Percentiles rank a stretch among this genome's conserved stretches.
These are phyloP conservation scores for Sesia bembeciformis DNA, from an alignment of 2,888 invertebrate genomes.

Conservation along the genomic window DNA sequence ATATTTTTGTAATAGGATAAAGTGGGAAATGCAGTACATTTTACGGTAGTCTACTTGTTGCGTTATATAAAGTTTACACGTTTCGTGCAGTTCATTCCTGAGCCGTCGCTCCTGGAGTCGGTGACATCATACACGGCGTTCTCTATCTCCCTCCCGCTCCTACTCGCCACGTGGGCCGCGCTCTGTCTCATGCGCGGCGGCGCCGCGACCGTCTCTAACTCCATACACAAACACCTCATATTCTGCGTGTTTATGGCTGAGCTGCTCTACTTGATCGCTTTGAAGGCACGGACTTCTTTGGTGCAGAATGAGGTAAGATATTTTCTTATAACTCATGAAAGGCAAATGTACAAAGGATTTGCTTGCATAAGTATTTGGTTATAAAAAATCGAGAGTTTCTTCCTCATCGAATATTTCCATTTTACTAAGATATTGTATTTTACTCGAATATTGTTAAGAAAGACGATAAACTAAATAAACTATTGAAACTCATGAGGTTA, in stretches of 20 bases:
- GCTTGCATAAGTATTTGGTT: too few relatives aligned
- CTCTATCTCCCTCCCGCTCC: slow-evolving; percentile 85
- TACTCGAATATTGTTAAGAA: too few relatives aligned
- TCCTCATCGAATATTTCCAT: too few relatives aligned
- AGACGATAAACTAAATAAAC: too few relatives aligned
- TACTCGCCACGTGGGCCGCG: slow-evolving; percentile 85
- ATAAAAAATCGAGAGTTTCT: too few relatives aligned
- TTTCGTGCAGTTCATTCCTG: slow-evolving; percentile 81
- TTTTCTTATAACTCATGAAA: not conserved
- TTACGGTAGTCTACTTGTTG: too few relatives aligned
- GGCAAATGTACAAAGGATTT: too few relatives aligned
- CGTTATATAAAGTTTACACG: too few relatives aligned
- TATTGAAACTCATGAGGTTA: too few relatives aligned
- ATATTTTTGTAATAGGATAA: too few relatives aligned
- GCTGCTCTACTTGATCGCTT: slow-evolving; percentile 87
- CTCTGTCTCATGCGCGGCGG: slow-evolving; percentile 88
- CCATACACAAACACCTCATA: slow-evolving; percentile 95
- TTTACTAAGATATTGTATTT: too few relatives aligned
- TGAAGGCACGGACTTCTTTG: slow-evolving; percentile 87
- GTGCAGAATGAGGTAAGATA: slow-evolving; percentile 84
- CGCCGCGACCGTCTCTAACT: slow-evolving; percentile 90
- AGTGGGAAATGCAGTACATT: too few relatives aligned
- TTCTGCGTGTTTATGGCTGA: slow-evolving; percentile 91
- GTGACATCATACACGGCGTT: slow-evolving; percentile 93
- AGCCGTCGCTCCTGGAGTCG: slow-evolving; percentile 88